Evolutionary conservation across 2,888 invertebrate genomes (phyloP).

Genomic region (Drosophila diplacantha): DNA sequence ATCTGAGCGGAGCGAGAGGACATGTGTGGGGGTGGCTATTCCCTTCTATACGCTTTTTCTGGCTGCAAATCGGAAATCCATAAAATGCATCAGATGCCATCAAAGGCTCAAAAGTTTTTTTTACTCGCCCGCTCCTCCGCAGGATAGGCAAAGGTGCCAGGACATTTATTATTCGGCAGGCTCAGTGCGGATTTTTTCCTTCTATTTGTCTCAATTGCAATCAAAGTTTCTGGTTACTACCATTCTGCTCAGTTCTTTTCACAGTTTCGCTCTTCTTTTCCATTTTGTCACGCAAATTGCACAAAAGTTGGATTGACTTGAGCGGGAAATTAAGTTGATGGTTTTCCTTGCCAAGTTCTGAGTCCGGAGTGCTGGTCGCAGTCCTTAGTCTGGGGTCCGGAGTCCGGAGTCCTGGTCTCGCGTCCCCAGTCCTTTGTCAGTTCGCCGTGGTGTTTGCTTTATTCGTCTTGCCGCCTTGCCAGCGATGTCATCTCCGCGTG

Average conservation of each 20-base stretch:
- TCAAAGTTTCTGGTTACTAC: conserved; percentile 63
- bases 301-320: conserved; percentile 69
- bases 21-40: neutral
- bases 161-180: conserved; percentile 58
- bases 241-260: conserved; percentile 18
- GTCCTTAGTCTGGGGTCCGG: too few relatives aligned
- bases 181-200: conserved; percentile 31
- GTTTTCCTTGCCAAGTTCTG: conserved; percentile 32
- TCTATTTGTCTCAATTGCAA: conserved; percentile 63
- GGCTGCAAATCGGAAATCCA: conserved; percentile 50
- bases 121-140: neutral
- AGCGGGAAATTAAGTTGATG: conserved; percentile 71
- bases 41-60: neutral
- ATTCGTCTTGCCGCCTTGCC: conserved; percentile 24
- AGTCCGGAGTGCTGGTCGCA: conserved; percentile 1
- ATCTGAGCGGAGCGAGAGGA: conserved; percentile 35
- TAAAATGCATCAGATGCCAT: conserved; percentile 63
- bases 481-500: conserved; percentile 26
- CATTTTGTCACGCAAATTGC: conserved; percentile 60
- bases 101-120: conserved; percentile 64
- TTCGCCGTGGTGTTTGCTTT: conserved; percentile 42
- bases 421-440: conserved; percentile 20
- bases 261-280: conserved; percentile 17
- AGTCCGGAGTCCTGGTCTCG: conserved; percentile 1
- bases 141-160: conserved; percentile 52